Evolutionary conservation across 2,888 invertebrate genomes (phyloP), one percentile per base, ranked within the genome.

Genomic region (Drosophila macrospina): DNA sequence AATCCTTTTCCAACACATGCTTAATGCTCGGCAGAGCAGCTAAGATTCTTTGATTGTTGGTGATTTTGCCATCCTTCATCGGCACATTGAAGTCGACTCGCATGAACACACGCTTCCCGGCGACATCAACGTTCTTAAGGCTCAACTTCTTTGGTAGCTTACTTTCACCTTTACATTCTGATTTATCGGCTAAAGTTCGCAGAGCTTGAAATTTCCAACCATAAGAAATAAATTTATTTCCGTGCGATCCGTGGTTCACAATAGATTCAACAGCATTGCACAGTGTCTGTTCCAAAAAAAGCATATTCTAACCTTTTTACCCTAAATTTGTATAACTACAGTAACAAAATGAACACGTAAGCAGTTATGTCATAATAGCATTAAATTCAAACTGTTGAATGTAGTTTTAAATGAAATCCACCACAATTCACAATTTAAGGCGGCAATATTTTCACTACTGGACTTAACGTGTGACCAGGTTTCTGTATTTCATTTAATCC

Each of bases 81-180:
- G 99, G 99, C 4, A 99, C 99, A 93, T 99, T 99, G 92, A 99
- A 99, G 92, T 99, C 99, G 39, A 99, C 99, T 90, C 99, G 95
- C 94, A 99, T 98, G n/a, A 99, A 93, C 11, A 99, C 97, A 16
- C 99, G 94, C 92, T 99, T 98, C 55, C 95, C 97, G 57, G 95
- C 93, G 61, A 99, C 93, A 90, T 97, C 96, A 13, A 99, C 93
- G 57, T 96, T 94, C 92, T 98, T 98, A 82, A 99, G 96, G 86
- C 96, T 95, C 13, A 98, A 93, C 93, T 99, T 99, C 88, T 98
- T 98, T 0, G 60, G 34, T 2, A 57, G 5, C 1, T 67, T 50
- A 0, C 8, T 45, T 2, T 45, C 37, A n/a, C 8, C 45, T 0
- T 34, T 4, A 44, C 68, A 56, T 0, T 54, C 45, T 0, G 6